phyloP scores from a whole-genome alignment of 2,797 vertebrate species.

The Xiphorhynchus erythropygius region DNA sequence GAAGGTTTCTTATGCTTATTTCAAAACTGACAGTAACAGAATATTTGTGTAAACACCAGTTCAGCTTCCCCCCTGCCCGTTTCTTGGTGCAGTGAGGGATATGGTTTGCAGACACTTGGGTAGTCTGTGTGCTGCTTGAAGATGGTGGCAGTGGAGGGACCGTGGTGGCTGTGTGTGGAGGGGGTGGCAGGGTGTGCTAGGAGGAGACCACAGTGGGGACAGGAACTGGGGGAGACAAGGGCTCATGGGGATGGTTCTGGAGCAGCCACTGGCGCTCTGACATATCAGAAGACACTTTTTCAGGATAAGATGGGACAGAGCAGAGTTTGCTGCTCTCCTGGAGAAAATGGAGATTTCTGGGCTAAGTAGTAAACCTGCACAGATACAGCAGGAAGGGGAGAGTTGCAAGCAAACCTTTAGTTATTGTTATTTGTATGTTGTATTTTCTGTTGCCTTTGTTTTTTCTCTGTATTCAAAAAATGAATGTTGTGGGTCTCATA shows the following conservation, averaged over 20 bases:
- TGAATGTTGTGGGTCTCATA: background rate
- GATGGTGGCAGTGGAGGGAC: background rate
- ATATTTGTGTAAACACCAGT: background rate
- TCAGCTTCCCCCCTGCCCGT: background rate
- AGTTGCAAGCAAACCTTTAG: background rate
- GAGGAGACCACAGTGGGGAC: background rate
- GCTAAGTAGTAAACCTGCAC: background rate
- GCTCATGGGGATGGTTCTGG: too few relatives aligned
- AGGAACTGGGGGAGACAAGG: background rate
- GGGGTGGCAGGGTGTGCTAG: background rate
- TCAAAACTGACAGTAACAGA: background rate
- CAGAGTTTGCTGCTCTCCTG: background rate
- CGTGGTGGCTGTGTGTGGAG: background rate
- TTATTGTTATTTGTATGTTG: background rate
- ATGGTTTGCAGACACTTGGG: background rate
- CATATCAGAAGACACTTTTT: background rate
- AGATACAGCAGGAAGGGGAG: accelerated
- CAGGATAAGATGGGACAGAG: background rate
- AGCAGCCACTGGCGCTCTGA: background rate
- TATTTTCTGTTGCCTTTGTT: background rate
- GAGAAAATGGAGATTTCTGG: background rate
- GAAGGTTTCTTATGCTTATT: background rate
- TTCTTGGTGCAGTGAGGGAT: background rate
- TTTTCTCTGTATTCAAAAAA: background rate
- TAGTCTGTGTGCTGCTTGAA: background rate